phyloP scores from a whole-genome alignment of 2,797 vertebrate genomes.

The Neosilurus hyrtlii region DNA sequence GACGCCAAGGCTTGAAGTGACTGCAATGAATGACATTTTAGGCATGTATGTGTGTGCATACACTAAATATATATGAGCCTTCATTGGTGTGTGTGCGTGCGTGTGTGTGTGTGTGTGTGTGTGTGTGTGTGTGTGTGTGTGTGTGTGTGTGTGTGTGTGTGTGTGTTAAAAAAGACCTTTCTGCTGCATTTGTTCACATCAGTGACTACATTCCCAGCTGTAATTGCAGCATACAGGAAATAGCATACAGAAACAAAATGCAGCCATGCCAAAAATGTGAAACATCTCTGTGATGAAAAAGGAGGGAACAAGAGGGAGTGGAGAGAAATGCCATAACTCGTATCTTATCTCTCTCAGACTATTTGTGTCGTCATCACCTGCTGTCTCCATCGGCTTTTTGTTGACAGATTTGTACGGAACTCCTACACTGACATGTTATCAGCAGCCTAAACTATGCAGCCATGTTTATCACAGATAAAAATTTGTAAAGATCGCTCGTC shows the following conservation, averaged over 20 bases:
- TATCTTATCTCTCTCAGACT: slow-evolving; percentile 48
- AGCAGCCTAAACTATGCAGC: slow-evolving; percentile 7
- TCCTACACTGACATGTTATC: slow-evolving; percentile 9
- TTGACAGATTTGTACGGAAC: slow-evolving; percentile 30
- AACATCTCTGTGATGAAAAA: slow-evolving; percentile 43
- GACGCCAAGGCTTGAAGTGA: not conserved
- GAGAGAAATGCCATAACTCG: slow-evolving; percentile 13
- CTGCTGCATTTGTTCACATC: not conserved
- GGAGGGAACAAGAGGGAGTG: slow-evolving; percentile 3
- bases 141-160: not conserved
- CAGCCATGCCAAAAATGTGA: slow-evolving; percentile 44
- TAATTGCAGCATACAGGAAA: slow-evolving; percentile 36
- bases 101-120: not conserved
- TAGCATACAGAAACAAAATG: slow-evolving; percentile 27
- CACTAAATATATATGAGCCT: not conserved
- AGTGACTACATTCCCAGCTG: slow-evolving; percentile 32
- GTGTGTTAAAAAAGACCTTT: slow-evolving; percentile 14
- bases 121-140: not conserved
- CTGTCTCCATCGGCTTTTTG: not conserved
- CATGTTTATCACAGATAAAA: slow-evolving; percentile 7
- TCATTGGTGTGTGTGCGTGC: not conserved
- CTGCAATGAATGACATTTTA: not conserved
- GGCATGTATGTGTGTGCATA: not conserved
- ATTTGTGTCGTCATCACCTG: slow-evolving; percentile 35
- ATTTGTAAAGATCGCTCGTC: not conserved